Evolutionary conservation across 2,113 vertebrate genomes (phyloP).

Genomic region (Neotoma lepida): DNA sequence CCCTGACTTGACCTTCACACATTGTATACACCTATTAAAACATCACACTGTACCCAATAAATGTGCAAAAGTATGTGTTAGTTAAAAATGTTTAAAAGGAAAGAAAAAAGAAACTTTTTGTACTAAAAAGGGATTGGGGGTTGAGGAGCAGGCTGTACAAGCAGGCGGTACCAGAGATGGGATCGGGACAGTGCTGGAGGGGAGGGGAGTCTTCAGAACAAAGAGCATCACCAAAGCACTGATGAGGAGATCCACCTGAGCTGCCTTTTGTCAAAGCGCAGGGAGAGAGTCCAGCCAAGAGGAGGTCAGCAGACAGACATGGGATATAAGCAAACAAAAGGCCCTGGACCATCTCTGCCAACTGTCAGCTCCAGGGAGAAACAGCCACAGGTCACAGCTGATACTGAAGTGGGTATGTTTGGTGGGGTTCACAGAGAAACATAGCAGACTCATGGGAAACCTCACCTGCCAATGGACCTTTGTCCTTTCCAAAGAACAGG

Average conservation of each 20-base stretch:
- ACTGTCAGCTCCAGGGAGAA: neutral
- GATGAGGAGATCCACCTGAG: neutral
- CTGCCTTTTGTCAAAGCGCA: fast-evolving
- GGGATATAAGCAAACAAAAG: neutral
- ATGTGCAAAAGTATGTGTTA: neutral
- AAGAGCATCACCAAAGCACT: fast-evolving
- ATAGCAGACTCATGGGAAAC: neutral
- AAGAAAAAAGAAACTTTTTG: neutral
- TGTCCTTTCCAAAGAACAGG: constrained; percentile 29
- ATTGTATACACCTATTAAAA: neutral
- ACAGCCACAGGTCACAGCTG: neutral
- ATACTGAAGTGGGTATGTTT: no score
- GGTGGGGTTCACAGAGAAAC: neutral
- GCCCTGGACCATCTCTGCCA: neutral
- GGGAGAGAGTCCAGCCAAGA: neutral
- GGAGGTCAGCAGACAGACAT: neutral
- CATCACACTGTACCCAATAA: neutral
- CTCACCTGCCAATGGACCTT: neutral
- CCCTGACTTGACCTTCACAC: neutral
- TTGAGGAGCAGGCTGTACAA: fast-evolving
- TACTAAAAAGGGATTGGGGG: neutral
- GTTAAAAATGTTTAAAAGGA: neutral
- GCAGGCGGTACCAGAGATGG: fast-evolving
- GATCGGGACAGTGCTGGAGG: neutral
- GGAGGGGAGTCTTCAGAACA: neutral